Evolutionary conservation across 2,113 vertebrate genomes (phyloP).

Genomic region (Noctilio leporinus): DNA sequence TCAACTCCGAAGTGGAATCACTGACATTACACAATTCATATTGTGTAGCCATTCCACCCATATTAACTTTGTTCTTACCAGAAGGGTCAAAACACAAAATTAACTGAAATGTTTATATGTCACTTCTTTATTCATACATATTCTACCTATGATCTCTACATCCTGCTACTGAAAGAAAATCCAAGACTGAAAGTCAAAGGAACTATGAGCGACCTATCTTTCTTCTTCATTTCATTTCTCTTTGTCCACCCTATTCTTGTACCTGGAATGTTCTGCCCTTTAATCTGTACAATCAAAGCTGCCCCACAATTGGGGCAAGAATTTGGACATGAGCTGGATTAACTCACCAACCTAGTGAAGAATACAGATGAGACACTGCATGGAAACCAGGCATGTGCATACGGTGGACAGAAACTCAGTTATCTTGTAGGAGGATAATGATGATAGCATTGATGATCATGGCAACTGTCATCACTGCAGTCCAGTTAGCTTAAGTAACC

Average conservation of each 20-base stretch:
- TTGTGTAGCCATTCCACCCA: neutral
- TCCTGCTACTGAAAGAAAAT: neutral
- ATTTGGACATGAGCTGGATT: conserved; percentile 90
- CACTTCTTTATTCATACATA: neutral
- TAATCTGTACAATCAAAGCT: conserved; percentile 78
- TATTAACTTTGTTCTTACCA: neutral
- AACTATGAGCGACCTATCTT: neutral
- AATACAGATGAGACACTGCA: conserved; percentile 84
- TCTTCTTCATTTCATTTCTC: neutral
- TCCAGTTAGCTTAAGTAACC: conserved; percentile 3
- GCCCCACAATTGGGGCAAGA: conserved; percentile 91
- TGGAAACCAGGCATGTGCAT: conserved; percentile 84
- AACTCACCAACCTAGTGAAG: conserved; percentile 87
- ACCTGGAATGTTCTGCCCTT: neutral
- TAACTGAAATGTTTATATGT: neutral
- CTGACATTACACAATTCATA: neutral
- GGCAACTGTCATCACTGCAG: conserved; percentile 60
- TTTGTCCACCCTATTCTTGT: neutral
- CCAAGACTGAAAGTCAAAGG: neutral
- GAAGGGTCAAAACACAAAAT: neutral
- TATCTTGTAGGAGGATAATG: conserved; percentile 79
- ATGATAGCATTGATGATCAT: conserved; percentile 55
- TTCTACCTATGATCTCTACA: neutral
- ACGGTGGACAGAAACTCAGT: conserved; percentile 87
- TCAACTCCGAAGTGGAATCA: neutral